These are phyloP conservation scores for Monoplex corrugatus DNA, from an alignment of 2,888 invertebrate species.

Conservation along the genomic window DNA sequence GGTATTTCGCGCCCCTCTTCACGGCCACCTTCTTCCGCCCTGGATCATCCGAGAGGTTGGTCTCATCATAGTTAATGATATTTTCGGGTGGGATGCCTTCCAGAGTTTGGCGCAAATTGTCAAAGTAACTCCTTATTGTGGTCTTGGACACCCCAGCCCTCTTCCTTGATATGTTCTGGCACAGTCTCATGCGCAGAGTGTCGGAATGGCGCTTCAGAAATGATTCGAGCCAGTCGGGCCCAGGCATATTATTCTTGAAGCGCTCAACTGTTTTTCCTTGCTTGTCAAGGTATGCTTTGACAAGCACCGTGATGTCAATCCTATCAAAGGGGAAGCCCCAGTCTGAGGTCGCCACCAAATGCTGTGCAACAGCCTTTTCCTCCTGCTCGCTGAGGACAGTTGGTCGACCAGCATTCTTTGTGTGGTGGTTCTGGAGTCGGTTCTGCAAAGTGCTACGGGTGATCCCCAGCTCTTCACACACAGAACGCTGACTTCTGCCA, in stretches of 20 bases:
- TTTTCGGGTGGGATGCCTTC: conserved; percentile 58
- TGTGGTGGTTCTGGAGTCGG: conserved; percentile 29
- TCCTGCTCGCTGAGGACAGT: conserved; percentile 34
- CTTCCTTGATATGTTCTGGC: background rate
- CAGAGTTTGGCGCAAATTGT: conserved; percentile 34
- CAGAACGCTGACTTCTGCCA: background rate
- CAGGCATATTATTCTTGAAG: background rate
- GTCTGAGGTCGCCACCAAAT: conserved; percentile 42
- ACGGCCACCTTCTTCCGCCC: conserved; percentile 62
- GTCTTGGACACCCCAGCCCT: no score
- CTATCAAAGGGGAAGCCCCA: conserved; percentile 53
- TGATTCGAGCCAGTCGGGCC: background rate
- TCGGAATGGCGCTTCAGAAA: background rate
- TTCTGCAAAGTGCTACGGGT: conserved; percentile 39
- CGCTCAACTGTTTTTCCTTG: conserved; percentile 8
- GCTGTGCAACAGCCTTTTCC: conserved; percentile 32
- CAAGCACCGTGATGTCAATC: conserved; percentile 44
- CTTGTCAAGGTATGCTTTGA: conserved; percentile 44
- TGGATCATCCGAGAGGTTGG: conserved; percentile 79
- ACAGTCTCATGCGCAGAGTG: background rate
- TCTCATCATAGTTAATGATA: conserved; percentile 78
- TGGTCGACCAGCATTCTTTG: conserved; percentile 24
- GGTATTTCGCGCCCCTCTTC: conserved; percentile 61
- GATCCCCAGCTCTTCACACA: conserved; percentile 1
- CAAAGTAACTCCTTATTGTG: conserved; percentile 39